Percentiles rank a stretch among this genome's conserved stretches.
Conservation (phyloP, 1,140 invertebrate species). For the Drosophila paulistorum region DNA sequence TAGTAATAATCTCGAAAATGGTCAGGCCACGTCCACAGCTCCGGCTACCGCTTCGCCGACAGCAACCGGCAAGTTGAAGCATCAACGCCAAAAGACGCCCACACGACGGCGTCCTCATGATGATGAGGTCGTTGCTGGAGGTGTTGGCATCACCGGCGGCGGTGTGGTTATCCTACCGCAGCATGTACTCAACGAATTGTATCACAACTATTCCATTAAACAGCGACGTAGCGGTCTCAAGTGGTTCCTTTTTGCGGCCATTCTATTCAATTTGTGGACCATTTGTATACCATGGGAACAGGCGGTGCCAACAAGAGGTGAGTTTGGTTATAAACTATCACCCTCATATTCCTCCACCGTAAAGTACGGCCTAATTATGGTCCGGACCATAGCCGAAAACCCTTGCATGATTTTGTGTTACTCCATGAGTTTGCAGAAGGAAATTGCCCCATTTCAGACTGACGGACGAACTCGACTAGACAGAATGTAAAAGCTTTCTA, state of each 20-base stretch:
- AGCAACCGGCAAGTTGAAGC: conserved; percentile 33
- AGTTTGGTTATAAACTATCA: conserved; percentile 22
- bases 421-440: too few species aligned
- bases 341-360: too few species aligned
- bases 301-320: conserved; percentile 58
- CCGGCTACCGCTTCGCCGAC: conserved; percentile 24
- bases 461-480: too few species aligned
- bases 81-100: conserved; percentile 42
- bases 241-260: conserved; percentile 88
- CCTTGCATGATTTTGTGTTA: too few species aligned
- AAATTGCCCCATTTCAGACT: too few species aligned
- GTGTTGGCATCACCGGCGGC: conserved; percentile 62
- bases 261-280: conserved; percentile 88
- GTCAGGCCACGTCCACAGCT: conserved; percentile 48
- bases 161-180: conserved; percentile 84
- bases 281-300: conserved; percentile 86
- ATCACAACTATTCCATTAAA: conserved; percentile 89
- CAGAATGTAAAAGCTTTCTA: too few species aligned
- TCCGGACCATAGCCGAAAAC: too few species aligned
- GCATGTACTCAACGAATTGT: conserved; percentile 88
- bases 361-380: too few species aligned
- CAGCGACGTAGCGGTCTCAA: conserved; percentile 90
- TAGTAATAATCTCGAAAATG: conserved; percentile 61
- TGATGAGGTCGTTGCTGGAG: conserved; percentile 61
- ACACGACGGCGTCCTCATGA: conserved; percentile 58